Conservation (phyloP, 2,888 invertebrate species). For the Apamea monoglypha region DNA sequence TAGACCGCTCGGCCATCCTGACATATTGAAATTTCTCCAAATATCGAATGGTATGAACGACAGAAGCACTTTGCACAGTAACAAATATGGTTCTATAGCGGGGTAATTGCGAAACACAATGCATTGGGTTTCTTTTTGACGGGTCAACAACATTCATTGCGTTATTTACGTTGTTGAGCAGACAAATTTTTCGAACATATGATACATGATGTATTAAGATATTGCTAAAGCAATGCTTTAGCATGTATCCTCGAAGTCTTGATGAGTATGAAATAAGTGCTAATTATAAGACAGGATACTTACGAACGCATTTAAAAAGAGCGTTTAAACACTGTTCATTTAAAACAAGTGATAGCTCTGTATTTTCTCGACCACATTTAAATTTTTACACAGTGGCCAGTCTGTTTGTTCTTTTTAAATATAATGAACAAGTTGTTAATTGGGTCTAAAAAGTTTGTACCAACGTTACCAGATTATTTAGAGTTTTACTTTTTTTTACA, state of each 20-base stretch:
- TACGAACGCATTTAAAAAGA: background rate
- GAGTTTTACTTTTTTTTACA: background rate
- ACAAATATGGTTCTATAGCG: background rate
- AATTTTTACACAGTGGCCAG: background rate
- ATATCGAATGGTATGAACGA: constrained; percentile 27
- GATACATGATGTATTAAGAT: too few species aligned
- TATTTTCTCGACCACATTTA: background rate
- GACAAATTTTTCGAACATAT: too few species aligned
- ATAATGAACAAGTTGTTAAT: background rate
- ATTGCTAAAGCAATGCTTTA: too few species aligned
- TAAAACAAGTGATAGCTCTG: background rate
- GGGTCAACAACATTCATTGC: too few species aligned
- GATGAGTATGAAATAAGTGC: background rate
- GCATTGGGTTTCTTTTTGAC: too few species aligned
- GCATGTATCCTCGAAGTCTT: background rate
- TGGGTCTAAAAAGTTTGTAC: background rate
- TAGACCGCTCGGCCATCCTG: constrained; percentile 81
- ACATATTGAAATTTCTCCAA: constrained; percentile 5
- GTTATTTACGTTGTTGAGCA: too few species aligned
- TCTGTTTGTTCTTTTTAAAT: background rate
- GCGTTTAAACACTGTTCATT: background rate
- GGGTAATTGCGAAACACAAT: too few species aligned
- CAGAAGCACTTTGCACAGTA: background rate
- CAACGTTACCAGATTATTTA: background rate
- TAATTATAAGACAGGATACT: background rate